A percentile compares a stretch with the other conserved stretches of the same genome.
Conservation (phyloP, 2,113 vertebrate genomes). For the Calonectris borealis region DNA sequence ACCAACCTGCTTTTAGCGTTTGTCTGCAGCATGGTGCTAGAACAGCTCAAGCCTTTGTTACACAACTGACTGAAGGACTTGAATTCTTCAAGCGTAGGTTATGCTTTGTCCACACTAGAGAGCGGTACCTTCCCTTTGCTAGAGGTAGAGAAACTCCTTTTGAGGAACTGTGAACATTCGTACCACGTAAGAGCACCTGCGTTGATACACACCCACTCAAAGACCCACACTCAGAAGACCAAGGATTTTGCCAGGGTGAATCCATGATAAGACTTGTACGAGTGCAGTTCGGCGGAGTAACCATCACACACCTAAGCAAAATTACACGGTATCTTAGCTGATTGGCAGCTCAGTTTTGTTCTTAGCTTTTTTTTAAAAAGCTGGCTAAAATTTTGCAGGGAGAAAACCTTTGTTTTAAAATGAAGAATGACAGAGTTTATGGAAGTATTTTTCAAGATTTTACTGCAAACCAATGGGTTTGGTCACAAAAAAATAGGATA, state of each 20-base stretch:
- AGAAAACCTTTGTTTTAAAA: not conserved
- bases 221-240: not conserved
- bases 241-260: not conserved
- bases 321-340: not conserved
- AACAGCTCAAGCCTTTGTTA: not conserved
- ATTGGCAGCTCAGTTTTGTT: not conserved
- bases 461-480: conserved; percentile 95
- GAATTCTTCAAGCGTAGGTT: not conserved
- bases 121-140: not conserved
- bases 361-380: not conserved
- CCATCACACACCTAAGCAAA: not conserved
- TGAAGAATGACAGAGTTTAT: not conserved
- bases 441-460: conserved; percentile 79
- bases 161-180: not conserved
- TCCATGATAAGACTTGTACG: too few species aligned
- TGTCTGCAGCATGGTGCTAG: not conserved
- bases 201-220: not conserved
- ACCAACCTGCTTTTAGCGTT: not conserved
- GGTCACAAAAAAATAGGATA: conserved; percentile 87
- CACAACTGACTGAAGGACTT: not conserved
- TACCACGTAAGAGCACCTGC: not conserved
- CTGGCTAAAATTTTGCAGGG: not conserved
- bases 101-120: not conserved
- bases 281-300: not conserved
- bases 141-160: not conserved